These are phyloP conservation scores for Uropetala carovei DNA, from an alignment of 2,888 invertebrate species.

Conservation along the genomic window DNA sequence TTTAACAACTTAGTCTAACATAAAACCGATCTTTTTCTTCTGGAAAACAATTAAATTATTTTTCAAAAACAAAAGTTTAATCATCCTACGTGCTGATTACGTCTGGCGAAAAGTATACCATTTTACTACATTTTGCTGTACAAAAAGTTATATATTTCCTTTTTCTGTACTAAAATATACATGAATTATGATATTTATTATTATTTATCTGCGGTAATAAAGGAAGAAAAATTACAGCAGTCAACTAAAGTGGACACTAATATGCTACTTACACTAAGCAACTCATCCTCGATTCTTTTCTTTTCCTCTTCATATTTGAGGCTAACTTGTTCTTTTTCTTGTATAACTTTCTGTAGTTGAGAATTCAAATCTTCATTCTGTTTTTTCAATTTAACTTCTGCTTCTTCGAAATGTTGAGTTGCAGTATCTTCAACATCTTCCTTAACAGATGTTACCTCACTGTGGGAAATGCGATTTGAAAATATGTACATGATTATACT, in stretches of 20 bases:
- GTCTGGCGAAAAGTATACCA: no score
- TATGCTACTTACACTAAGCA: constrained; percentile 28
- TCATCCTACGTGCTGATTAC: no score
- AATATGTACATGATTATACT: neutral
- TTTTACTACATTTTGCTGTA: no score
- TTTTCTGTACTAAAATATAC: no score
- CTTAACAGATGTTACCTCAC: constrained; percentile 71
- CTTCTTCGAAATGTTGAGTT: constrained; percentile 75
- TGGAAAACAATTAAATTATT: no score
- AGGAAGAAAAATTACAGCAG: neutral
- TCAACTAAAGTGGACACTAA: neutral
- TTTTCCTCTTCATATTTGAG: constrained; percentile 57
- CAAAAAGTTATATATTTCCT: no score
- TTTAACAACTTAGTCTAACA: no score
- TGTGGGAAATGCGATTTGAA: neutral
- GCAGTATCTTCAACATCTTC: constrained; percentile 74
- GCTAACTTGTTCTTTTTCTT: constrained; percentile 47
- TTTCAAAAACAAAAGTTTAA: no score
- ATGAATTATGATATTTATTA: neutral
- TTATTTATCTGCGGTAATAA: neutral
- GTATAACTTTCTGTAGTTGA: constrained; percentile 12
- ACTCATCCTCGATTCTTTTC: constrained; percentile 47
- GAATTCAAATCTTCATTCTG: constrained; percentile 74
- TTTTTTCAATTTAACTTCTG: constrained; percentile 74
- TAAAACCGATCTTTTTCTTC: no score